Evolutionary conservation across 1,140 invertebrate species (phyloP), one percentile per base, ranked within the genome.

Genomic region (Solen grandis): DNA sequence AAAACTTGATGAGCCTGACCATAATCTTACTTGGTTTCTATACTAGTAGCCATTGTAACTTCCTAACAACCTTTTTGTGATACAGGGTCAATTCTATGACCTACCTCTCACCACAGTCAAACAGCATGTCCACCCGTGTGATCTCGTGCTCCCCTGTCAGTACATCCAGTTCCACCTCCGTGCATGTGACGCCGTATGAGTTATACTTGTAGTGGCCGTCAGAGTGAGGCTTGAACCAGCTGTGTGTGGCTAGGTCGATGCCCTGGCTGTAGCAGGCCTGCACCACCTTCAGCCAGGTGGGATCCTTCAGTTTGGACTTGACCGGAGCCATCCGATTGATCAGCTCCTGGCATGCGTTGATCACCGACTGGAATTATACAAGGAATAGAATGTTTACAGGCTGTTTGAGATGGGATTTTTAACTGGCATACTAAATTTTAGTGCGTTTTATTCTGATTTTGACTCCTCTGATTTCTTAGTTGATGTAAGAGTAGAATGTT

Each of bases 61-160:
- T n/a, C n/a, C n/a, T n/a, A n/a, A n/a, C n/a, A n/a, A n/a, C n/a
- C n/a, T n/a, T n/a, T n/a, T n/a, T n/a, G n/a, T n/a, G n/a, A n/a
- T n/a, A n/a, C n/a, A n/a, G n/a, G n/a, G n/a, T n/a, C n/a, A n/a
- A n/a, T n/a, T n/a, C n/a, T n/a, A n/a, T n/a, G n/a, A 36, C 77
- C 62, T 55, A 90, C 89, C 89, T 90, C 25, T 87, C 84, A 57
- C 92, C 93, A 69, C 90, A 90, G 82, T 93, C 93, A 83, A 92
- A 92, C 33, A 93, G 85, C 13, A 93, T 84, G 81, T 93, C 92
- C 8, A 89, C 87, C 38, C 92, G 81, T 73, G 82, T 59, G 89
- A 95, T 94, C 92, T 96, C 76, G 59, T 85, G 81, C 63, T 91
- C 86, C 41, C 90, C 90, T 13, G 90, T 90, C 35, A 90, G 75